phyloP scores from a whole-genome alignment of 2,797 vertebrate genomes.

The Platyrinchus mystaceus region DNA sequence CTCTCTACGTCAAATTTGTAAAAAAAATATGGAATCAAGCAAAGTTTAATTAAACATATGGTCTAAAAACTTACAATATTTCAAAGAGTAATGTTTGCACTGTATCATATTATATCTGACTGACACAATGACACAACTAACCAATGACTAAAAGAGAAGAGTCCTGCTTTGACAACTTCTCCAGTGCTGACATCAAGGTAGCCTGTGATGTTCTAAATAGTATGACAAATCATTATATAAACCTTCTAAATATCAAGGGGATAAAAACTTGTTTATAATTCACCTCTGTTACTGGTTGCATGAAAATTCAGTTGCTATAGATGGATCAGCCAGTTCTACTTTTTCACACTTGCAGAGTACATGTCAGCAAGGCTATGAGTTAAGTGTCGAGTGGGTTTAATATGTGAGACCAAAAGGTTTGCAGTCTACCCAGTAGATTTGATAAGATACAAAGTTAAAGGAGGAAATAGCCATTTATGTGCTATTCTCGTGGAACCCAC shows the following conservation, averaged over 20 bases:
- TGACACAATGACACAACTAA: not conserved
- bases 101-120: not conserved
- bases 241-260: not conserved
- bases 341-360: not conserved
- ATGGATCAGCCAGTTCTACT: not conserved
- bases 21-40: not conserved
- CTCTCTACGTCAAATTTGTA: not conserved
- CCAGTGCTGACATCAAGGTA: not conserved
- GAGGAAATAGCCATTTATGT: not conserved
- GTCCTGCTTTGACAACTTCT: not conserved
- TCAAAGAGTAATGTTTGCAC: not conserved
- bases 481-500: not conserved
- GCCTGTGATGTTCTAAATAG: not conserved
- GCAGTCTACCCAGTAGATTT: not conserved
- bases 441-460: not conserved
- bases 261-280: not conserved
- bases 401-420: not conserved
- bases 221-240: not conserved
- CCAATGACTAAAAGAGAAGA: not conserved
- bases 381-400: not conserved
- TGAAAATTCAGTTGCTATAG: slow-evolving; percentile 5
- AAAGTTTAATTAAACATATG: not conserved
- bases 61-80: not conserved
- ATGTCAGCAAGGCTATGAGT: not conserved
- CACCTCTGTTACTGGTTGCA: not conserved